Base-by-base conservation (phyloP, 2,113 vertebrate species). In the Crypturellus undulatus region DNA sequence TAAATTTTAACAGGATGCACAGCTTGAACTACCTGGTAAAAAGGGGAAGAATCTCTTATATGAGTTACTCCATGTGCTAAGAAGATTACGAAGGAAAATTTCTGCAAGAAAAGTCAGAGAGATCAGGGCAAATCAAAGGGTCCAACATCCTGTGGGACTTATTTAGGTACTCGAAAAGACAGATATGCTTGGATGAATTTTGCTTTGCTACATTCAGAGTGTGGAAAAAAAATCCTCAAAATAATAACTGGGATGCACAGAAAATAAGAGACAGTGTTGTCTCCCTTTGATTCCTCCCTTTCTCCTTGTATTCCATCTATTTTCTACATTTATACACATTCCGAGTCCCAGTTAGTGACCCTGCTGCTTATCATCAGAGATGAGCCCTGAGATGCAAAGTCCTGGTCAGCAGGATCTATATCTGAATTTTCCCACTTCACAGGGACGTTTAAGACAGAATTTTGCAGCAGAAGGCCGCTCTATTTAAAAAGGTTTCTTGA, bases 401-500 rank as follows among this genome's bases (percentile, higher is more conserved):
- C 43, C 32, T 2, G 15, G 42, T 52, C 69, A 85, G 64, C 12
- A 92, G 21, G 24, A 87, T 54, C 49, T 58, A 0, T 22, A 52
- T 65, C 65, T 78, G 79, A 84, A 45, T 94, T 72, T 72, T 69
- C 30, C 8, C 49, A 86, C 45, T 82, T 90, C n/a, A 42, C 25
- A 69, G 26, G 26, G 65, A 86, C 59, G 26, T 52, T 83, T 64
- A 89, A 88, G 21, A 38, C 63, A 90, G 76, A 70, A 80, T 90
- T 91, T 56, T 71, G 28, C 56, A 94, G 73, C 94, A 77, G 75
- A 95, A 89, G 73, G 78, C 16, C 19, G 14, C n/a, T 87, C 73
- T 84, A 73, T 87, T 67, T 81, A 89, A 92, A 93, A 94, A 94
- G 59, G 58, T 88, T 93, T 90, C 77, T 90, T 79, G 60, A 87